Conservation (phyloP, 2,888 invertebrate species). For the Resseliella maxima region DNA sequence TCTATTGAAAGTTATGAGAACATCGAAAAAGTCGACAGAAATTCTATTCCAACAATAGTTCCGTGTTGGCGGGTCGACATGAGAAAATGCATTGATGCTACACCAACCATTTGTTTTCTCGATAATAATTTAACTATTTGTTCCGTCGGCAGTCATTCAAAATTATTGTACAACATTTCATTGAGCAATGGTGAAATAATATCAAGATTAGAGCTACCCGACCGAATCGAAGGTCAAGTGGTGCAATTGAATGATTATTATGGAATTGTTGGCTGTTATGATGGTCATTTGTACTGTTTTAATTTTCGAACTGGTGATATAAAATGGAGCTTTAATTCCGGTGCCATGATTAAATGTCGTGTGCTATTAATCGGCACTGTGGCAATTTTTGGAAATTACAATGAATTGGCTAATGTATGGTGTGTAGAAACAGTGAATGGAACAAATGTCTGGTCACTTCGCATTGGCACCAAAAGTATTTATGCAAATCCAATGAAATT, state of each 20-base stretch:
- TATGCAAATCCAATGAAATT: constrained; percentile 68
- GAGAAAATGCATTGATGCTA: constrained; percentile 85
- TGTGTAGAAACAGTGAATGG: constrained; percentile 62
- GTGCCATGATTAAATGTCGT: constrained; percentile 66
- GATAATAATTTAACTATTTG: constrained; percentile 65
- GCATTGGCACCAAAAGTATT: constrained; percentile 69
- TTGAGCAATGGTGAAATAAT: constrained; percentile 69
- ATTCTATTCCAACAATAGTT: constrained; percentile 7
- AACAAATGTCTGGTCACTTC: constrained; percentile 62
- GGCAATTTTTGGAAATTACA: constrained; percentile 70
- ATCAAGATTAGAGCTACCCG: constrained; percentile 70
- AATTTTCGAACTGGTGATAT: constrained; percentile 69
- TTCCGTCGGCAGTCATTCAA: constrained; percentile 80
- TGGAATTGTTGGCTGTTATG: constrained; percentile 81
- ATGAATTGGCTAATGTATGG: constrained; percentile 64
- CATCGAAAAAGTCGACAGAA: constrained; percentile 55
- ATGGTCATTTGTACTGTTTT: constrained; percentile 78
- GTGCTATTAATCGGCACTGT: constrained; percentile 76
- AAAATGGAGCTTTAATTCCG: constrained; percentile 72
- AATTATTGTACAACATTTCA: constrained; percentile 74
- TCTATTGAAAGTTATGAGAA: neutral
- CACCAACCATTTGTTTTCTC: constrained; percentile 72
- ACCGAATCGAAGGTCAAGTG: constrained; percentile 79
- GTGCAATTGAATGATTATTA: constrained; percentile 67
- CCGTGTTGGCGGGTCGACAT: constrained; percentile 69